Percentiles rank a stretch among this genome's conserved stretches.
phyloP scores from a whole-genome alignment of 2,797 vertebrate genomes.

The Chaunax sp. region DNA sequence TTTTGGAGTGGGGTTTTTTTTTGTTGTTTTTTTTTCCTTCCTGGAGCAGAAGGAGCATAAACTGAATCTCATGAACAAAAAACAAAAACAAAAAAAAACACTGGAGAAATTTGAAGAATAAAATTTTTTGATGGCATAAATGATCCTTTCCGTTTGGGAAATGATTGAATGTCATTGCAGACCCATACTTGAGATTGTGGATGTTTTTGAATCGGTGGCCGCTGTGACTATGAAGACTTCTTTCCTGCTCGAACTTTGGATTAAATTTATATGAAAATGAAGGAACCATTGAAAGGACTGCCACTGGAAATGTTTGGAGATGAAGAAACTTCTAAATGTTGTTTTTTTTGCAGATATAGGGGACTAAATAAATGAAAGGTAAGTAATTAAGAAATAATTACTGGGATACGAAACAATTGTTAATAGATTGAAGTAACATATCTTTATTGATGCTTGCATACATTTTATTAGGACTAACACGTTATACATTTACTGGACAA shows the following conservation, averaged over 20 bases:
- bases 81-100: conserved; percentile 55
- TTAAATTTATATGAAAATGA: conserved; percentile 73
- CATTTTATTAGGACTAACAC: background rate
- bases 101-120: conserved; percentile 71
- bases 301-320: conserved; percentile 52
- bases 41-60: conserved; percentile 71
- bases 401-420: background rate
- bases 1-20: conserved; percentile 37
- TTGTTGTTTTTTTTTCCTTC: conserved; percentile 28
- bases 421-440: background rate
- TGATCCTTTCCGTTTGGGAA: conserved; percentile 47
- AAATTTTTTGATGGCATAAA: conserved; percentile 50
- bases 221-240: conserved; percentile 62
- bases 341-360: conserved; percentile 41
- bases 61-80: conserved; percentile 60
- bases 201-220: conserved; percentile 63
- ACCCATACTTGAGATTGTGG: conserved; percentile 60
- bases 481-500: background rate
- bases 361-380: conserved; percentile 61
- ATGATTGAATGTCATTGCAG: conserved; percentile 67
- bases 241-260: conserved; percentile 68
- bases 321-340: conserved; percentile 54
- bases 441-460: background rate
- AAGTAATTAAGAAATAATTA: conserved; percentile 55
- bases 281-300: conserved; percentile 69